Percentiles rank a stretch among this genome's conserved stretches.
phyloP scores from a whole-genome alignment of 2,888 invertebrate genomes.

The Sminthurides aquaticus region DNA sequence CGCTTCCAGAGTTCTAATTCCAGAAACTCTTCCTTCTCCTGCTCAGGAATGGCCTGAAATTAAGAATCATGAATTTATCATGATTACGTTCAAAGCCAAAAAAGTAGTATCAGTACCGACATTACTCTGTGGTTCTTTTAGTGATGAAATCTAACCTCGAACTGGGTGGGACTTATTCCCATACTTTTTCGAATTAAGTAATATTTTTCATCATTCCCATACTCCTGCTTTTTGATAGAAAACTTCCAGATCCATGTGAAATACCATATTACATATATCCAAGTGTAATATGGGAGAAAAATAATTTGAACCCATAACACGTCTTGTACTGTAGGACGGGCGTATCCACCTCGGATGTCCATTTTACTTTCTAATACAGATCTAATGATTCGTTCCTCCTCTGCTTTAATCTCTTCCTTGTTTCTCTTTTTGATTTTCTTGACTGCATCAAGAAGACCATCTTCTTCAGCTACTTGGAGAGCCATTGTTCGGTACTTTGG shows the following conservation, averaged over 20 bases:
- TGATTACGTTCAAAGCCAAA: too few relatives aligned
- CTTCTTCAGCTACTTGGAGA: slow-evolving; percentile 54
- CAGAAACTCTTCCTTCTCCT: slow-evolving; percentile 65
- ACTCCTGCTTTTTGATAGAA: slow-evolving; percentile 64
- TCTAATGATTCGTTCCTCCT: slow-evolving; percentile 70
- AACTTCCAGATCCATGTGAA: slow-evolving; percentile 74
- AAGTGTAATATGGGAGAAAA: slow-evolving; percentile 67
- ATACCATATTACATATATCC: slow-evolving; percentile 66
- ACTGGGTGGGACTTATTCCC: slow-evolving; percentile 52
- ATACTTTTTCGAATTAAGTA: slow-evolving; percentile 74
- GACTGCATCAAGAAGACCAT: slow-evolving; percentile 52
- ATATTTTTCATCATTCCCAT: slow-evolving; percentile 72
- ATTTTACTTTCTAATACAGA: slow-evolving; percentile 83
- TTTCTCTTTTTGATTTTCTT: slow-evolving; percentile 49
- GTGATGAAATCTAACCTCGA: slow-evolving; percentile 51
- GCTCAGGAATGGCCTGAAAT: slow-evolving; percentile 60
- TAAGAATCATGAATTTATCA: too few relatives aligned
- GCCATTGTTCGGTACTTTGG: slow-evolving; percentile 81
- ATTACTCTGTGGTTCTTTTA: too few relatives aligned
- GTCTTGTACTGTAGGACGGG: slow-evolving; percentile 69
- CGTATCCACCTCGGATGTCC: slow-evolving; percentile 88
- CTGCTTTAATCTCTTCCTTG: slow-evolving; percentile 61
- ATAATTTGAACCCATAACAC: slow-evolving; percentile 77
- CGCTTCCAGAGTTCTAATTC: slow-evolving; percentile 72
- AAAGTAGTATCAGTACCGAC: slow-evolving; percentile 1